phyloP scores from a whole-genome alignment of 1,140 invertebrate genomes.

The Magallana ariakensis region DNA sequence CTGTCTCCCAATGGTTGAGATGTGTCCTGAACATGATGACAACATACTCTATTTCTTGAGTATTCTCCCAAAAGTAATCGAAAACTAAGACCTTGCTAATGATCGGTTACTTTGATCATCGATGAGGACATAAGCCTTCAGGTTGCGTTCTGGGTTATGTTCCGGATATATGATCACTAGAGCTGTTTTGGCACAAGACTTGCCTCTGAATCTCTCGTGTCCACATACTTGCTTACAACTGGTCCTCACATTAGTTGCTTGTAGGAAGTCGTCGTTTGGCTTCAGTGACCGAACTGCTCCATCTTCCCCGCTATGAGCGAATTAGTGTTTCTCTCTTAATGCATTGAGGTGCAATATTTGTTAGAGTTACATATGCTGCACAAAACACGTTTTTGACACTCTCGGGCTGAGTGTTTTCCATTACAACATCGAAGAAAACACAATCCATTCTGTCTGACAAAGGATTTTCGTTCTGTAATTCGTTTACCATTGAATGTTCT shows the following conservation, averaged over 20 bases:
- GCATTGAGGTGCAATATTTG: conserved; percentile 14
- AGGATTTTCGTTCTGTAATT: conserved; percentile 7
- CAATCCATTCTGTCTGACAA: conserved; percentile 8
- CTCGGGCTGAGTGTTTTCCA: not conserved
- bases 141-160: no score
- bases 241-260: conserved; percentile 23
- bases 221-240: conserved; percentile 41
- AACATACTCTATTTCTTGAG: not conserved
- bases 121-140: conserved; percentile 31
- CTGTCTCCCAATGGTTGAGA: not conserved
- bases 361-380: conserved; percentile 43
- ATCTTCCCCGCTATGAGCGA: not conserved
- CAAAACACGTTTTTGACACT: conserved; percentile 21
- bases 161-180: conserved; percentile 45
- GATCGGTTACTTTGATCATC: conserved; percentile 56
- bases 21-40: conserved; percentile 40
- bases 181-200: conserved; percentile 49
- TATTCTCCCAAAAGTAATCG: not conserved
- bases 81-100: conserved; percentile 29
- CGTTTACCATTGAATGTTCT: conserved; percentile 14
- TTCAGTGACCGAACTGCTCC: not conserved
- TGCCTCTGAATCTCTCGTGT: not conserved
- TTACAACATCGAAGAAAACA: conserved; percentile 36
- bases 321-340: not conserved
- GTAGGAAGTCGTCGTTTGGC: not conserved